phyloP scores from a whole-genome alignment of 1,140 invertebrate species.

The Diorhabda sublineata region DNA sequence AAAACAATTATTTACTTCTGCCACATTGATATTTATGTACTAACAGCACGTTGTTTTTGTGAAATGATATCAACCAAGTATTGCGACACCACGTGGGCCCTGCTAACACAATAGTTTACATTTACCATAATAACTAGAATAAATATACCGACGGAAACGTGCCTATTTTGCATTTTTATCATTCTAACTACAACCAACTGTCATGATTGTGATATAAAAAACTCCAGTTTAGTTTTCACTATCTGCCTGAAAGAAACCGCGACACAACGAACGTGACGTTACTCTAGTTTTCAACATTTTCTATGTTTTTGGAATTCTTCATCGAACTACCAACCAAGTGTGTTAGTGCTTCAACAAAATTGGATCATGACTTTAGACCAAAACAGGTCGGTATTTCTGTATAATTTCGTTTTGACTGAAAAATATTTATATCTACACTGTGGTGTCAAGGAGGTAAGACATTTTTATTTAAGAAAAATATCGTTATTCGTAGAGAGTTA shows the following conservation, averaged over 20 bases:
- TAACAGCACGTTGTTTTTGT: neutral
- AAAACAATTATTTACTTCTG: neutral
- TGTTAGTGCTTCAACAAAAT: neutral
- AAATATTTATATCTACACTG: too few species aligned
- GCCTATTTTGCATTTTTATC: neutral
- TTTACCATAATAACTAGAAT: constrained; percentile 5
- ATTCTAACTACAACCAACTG: neutral
- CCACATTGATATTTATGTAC: neutral
- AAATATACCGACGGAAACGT: neutral
- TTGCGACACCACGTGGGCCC: constrained; percentile 12
- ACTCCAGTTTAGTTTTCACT: neutral
- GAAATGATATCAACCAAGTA: neutral
- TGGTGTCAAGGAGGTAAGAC: too few species aligned
- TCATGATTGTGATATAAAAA: neutral
- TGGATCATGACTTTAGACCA: neutral
- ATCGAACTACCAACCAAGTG: too few species aligned
- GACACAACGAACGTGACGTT: neutral
- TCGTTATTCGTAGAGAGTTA: too few species aligned
- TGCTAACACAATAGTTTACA: constrained; percentile 16
- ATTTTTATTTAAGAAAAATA: too few species aligned
- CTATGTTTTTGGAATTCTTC: neutral
- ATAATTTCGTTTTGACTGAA: too few species aligned
- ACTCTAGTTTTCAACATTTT: neutral
- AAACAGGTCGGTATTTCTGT: neutral
- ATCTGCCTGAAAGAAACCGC: neutral